Evolutionary conservation across 37 sponge, comb jelly and placozoan genomes (phyloP), one percentile per base, ranked within the genome.

Genomic region (Spongilla lacustris): DNA sequence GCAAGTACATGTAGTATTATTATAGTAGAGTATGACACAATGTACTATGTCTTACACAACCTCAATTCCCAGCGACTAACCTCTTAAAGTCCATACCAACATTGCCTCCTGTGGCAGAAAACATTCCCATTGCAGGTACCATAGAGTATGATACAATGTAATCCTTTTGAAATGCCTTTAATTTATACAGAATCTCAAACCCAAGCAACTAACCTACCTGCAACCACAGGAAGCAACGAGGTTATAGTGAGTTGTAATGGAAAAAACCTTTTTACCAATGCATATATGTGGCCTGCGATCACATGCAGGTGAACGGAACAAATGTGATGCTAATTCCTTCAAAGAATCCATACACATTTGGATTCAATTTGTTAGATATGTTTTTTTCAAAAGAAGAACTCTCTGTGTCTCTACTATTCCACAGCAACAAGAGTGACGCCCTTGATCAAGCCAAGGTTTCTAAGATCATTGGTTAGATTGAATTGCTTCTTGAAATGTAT

Each of bases 401-500:
- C 21, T 58, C 58, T 58, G 21, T 58, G 58, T 58, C 58, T 1
- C 58, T 58, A 58, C 58, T 58, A 17, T 17, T 58, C 58, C 21
- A 10, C 14, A 58, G 58, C 58, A 58, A 17, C 58, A 58, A 58
- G 58, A 58, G 58, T 58, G 58, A 58, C 19, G 14, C 58, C 58
- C 58, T 58, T 58, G 58, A 58, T 58, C 58, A 58, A 58, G 58
- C 58, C 58, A 58, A 58, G 21, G 58, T 17, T 58, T 58, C 14
- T 58, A 58, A 17, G 21, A 58, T 58, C 58, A 58, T 58, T 58
- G 58, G 58, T 58, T 10, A 58, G 58, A 58, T 58, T 58, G 58
- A 58, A 58, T 58, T 58, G 58, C 58, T 58, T 58, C 58, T 58
- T 58, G 58, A 58, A 58, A 58, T 58, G 58, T 58, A 58, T 58